phyloP scores from a whole-genome alignment of 2,888 invertebrate genomes.

The Callinectes sapidus region DNA sequence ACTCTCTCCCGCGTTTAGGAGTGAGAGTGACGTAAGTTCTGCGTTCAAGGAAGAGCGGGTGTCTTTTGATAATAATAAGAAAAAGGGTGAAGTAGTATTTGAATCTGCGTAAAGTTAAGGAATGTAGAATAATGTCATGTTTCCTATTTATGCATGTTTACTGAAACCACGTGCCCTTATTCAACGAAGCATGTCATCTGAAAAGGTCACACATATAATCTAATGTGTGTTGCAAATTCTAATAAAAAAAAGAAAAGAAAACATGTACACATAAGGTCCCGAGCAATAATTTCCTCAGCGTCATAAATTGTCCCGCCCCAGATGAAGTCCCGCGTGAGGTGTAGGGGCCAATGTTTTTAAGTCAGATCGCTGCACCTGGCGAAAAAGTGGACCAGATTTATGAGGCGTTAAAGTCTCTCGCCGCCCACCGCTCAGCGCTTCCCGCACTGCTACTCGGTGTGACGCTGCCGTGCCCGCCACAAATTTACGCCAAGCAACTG shows the following conservation, averaged over 20 bases:
- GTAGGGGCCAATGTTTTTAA: neutral
- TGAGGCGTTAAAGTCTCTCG: conserved; percentile 23
- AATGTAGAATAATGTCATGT: neutral
- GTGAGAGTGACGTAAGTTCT: neutral
- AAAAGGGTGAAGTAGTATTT: neutral
- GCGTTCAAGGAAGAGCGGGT: neutral
- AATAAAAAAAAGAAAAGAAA: neutral
- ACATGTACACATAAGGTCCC: neutral
- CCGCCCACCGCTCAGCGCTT: neutral
- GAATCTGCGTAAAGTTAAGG: neutral
- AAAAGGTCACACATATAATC: neutral
- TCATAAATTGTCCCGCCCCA: neutral
- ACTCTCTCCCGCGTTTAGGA: neutral
- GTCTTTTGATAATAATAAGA: neutral
- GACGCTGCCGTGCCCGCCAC: neutral
- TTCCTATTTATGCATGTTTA: neutral
- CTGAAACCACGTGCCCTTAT: neutral
- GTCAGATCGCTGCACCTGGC: neutral
- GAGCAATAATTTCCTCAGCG: neutral
- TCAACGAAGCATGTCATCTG: neutral
- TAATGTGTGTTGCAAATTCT: neutral
- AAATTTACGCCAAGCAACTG: neutral
- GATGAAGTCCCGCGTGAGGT: neutral
- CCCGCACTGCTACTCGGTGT: neutral
- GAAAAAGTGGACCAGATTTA: conserved; percentile 31